These are phyloP conservation scores for Tenodera sinensis DNA, from an alignment of 2,888 invertebrate species.

Conservation along the genomic window DNA sequence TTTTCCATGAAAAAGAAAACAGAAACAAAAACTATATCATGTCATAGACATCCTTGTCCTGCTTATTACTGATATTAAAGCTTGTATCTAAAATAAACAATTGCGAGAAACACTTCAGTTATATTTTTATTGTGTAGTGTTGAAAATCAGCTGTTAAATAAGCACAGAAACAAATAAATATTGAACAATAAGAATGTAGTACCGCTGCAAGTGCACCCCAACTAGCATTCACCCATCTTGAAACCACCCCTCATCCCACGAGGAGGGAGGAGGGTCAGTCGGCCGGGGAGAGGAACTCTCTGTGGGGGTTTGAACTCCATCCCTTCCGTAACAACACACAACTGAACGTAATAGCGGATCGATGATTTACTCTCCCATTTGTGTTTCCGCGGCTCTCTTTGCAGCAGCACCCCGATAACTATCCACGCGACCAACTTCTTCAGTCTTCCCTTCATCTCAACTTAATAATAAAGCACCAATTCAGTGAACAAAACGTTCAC, in stretches of 20 bases:
- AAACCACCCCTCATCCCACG: neutral
- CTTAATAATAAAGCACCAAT: no score
- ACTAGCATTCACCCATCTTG: neutral
- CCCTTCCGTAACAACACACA: neutral
- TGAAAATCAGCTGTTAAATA: neutral
- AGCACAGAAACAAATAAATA: neutral
- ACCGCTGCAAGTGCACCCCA: neutral
- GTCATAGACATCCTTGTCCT: no score
- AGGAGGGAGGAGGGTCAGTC: neutral
- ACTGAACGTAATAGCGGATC: neutral
- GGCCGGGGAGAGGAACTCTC: neutral
- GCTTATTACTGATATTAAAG: no score
- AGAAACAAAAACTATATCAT: no score
- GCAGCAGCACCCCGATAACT: no score
- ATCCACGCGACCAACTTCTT: no score
- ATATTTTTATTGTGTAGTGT: no score
- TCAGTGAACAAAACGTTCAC: no score
- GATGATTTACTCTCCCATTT: neutral
- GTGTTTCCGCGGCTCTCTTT: neutral
- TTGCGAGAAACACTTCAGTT: no score
- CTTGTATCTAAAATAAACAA: no score
- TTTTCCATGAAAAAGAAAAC: no score
- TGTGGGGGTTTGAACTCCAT: neutral
- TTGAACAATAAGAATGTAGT: neutral
- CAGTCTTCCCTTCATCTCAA: no score